Evolutionary conservation across 2,888 invertebrate genomes (phyloP).

Genomic region (Apodemia hepburni): DNA sequence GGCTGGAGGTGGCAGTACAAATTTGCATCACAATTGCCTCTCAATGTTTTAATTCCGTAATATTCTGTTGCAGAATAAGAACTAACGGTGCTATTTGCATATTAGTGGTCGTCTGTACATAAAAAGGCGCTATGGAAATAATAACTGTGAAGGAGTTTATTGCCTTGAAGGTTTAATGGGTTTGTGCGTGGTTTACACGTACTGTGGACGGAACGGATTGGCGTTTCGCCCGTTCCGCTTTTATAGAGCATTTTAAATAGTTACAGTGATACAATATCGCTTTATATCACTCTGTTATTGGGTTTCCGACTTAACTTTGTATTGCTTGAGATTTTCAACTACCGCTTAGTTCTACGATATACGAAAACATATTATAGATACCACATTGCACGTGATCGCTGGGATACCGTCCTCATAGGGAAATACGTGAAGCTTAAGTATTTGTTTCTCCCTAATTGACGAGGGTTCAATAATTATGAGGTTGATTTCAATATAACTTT

Average conservation of each 20-base stretch:
- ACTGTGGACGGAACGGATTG: slow-evolving; percentile 32
- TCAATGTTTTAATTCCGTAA: slow-evolving; percentile 72
- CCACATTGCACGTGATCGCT: too few species aligned
- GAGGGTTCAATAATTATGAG: too few species aligned
- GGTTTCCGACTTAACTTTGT: neutral
- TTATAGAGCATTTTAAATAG: slow-evolving; percentile 20
- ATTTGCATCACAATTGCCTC: slow-evolving; percentile 73
- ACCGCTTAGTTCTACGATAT: too few species aligned
- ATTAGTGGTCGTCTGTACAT: slow-evolving; percentile 51
- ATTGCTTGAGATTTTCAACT: neutral
- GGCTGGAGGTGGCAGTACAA: slow-evolving; percentile 40
- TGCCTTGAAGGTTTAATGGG: slow-evolving; percentile 39
- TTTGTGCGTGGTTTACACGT: slow-evolving; percentile 37
- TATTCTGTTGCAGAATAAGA: slow-evolving; percentile 64
- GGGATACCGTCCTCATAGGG: too few species aligned
- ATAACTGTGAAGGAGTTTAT: slow-evolving; percentile 37
- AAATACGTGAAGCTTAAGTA: too few species aligned
- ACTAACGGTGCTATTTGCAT: slow-evolving; percentile 62
- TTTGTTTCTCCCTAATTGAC: too few species aligned
- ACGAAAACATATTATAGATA: too few species aligned
- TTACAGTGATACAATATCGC: slow-evolving; percentile 17
- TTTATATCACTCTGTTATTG: slow-evolving; percentile 14
- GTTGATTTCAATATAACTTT: too few species aligned
- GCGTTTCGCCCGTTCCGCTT: slow-evolving; percentile 26
- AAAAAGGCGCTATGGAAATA: slow-evolving; percentile 45